These are phyloP conservation scores for Premnoplex brunnescens DNA, from an alignment of 2,797 vertebrate genomes.

Conservation along the genomic window DNA sequence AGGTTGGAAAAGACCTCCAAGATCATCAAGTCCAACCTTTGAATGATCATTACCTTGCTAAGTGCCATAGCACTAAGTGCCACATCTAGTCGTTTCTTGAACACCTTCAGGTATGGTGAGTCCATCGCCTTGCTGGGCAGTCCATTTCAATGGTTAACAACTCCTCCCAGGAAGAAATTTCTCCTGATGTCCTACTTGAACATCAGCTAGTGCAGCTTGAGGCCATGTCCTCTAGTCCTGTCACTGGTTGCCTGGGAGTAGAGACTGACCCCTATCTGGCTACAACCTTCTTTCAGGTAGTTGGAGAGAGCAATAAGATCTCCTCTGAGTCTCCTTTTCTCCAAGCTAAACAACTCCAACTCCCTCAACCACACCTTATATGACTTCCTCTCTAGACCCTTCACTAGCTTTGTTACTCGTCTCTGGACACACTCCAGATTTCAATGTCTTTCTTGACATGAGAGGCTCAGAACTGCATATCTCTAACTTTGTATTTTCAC, in stretches of 20 bases:
- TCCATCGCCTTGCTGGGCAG: background rate
- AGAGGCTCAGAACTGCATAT: background rate
- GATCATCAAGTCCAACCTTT: background rate
- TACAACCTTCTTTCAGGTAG: background rate
- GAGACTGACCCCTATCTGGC: rapidly evolving
- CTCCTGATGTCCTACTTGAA: background rate
- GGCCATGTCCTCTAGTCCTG: no score
- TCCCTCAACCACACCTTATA: rapidly evolving
- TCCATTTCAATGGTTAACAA: background rate
- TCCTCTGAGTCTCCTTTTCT: background rate
- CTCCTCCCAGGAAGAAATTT: background rate
- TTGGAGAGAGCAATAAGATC: background rate
- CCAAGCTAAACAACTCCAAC: background rate
- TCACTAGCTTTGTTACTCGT: background rate
- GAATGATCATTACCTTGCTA: background rate
- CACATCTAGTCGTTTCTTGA: background rate
- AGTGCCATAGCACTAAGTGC: background rate
- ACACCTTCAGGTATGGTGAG: background rate
- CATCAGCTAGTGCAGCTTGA: background rate
- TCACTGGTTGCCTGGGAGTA: background rate
- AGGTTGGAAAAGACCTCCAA: background rate
- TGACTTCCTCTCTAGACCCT: background rate
- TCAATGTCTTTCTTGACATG: background rate
- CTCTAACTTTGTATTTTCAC: background rate
- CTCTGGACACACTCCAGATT: background rate